phyloP scores from a whole-genome alignment of 2,797 vertebrate species.

The Poecilia gillii region DNA sequence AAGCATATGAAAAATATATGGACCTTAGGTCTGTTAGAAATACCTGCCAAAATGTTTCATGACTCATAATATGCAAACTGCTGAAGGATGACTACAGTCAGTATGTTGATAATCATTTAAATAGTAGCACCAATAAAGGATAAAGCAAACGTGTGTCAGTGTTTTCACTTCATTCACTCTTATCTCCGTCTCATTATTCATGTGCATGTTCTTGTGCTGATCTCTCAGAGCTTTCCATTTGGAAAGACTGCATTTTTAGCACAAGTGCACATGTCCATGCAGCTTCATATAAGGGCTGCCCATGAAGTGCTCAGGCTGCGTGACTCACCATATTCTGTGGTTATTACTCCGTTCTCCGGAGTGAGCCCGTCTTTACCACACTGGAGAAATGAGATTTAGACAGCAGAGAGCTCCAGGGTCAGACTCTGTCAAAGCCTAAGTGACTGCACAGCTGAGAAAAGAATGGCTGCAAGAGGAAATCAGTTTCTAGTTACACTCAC shows the following conservation, averaged over 20 bases:
- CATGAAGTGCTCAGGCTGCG: slow-evolving; percentile 20
- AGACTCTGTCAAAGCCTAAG: slow-evolving; percentile 42
- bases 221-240: slow-evolving; percentile 3
- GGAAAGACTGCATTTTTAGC: slow-evolving; percentile 9
- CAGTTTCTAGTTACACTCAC: slow-evolving; percentile 13
- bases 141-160: slow-evolving; percentile 41
- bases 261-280: slow-evolving; percentile 9
- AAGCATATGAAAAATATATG: slow-evolving; percentile 80
- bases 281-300: slow-evolving; percentile 34
- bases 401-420: slow-evolving; percentile 55
- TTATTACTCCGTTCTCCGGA: slow-evolving; percentile 47
- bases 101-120: slow-evolving; percentile 38
- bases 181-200: slow-evolving; percentile 9
- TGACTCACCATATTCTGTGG: slow-evolving; percentile 38
- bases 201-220: slow-evolving; percentile 2
- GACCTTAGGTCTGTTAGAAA: slow-evolving; percentile 76
- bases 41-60: slow-evolving; percentile 82
- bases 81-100: slow-evolving; percentile 61
- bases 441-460: slow-evolving; percentile 6
- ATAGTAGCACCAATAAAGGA: slow-evolving; percentile 40
- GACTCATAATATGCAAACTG: slow-evolving; percentile 75
- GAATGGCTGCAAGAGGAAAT: slow-evolving; percentile 9
- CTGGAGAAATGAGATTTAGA: slow-evolving; percentile 63
- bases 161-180: neutral
- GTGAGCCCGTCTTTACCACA: slow-evolving; percentile 21